Evolutionary conservation across 2,797 vertebrate genomes (phyloP), one percentile per base, ranked within the genome.

Genomic region (Malurus leucopterus): DNA sequence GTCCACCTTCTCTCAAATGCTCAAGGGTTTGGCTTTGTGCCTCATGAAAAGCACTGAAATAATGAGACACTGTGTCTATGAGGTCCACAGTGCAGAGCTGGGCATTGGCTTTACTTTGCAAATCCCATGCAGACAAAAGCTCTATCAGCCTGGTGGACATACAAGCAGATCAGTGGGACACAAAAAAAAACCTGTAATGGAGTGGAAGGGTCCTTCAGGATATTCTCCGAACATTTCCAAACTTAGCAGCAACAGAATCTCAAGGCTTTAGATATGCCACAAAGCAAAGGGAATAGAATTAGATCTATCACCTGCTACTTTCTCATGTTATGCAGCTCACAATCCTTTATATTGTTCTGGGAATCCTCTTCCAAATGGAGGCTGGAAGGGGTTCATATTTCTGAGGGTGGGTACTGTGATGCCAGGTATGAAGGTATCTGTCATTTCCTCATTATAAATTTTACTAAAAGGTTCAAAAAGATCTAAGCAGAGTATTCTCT

Each of bases 371-470:
- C 96, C 89, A 88, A 75, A 93, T 81, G 96, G 96, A 97, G 34
- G 97, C 96, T 96, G 94, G 94, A 94, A 92, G 90, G 91, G 92
- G 97, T 96, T 98, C 98, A 92, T 95, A 96, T 99, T 99, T 98
- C 98, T 94, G 97, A 98, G 59, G 79, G 15, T 77, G 65, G 53
- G 57, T 91, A 92, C 73, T 90, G 59, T 86, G 93, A 95, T 98
- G 98, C 97, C 96, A 95, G 79, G 96, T 97, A 98, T 98, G 98
- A 98, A 98, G 96, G 95, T 97, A 98, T 97, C 98, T 98, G 98
- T 98, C 98, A 98, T 98, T 98, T 97, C 95, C 96, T 98, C 97
- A 98, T 98, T 99, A 98, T 98, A 96, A 96, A 98, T 98, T 98
- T 98, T 97, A 98, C 97, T 97, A 97, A 98, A 98, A 97, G 97